Base-by-base conservation (phyloP, 2,888 invertebrate genomes). In the Zaprionus lineosus region DNA sequence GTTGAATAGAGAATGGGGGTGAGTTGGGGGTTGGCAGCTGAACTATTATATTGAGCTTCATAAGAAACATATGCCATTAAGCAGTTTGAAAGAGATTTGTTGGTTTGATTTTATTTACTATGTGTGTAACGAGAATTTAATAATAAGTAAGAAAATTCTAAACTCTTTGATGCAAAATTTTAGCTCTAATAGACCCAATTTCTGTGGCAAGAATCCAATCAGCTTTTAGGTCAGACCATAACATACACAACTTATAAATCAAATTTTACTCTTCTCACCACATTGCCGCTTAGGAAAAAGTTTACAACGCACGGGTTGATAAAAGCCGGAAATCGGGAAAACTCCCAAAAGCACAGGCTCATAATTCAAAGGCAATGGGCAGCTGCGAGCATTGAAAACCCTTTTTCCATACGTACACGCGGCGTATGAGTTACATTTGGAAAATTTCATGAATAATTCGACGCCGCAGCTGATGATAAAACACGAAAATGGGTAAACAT, bases 391-490 rank as follows among this genome's bases (percentile, higher is more conserved):
- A 48, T 29, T 57, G 36, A 21, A 31, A 68, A 81, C 82, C 82
- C 86, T 81, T 81, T 78, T 79, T n/a, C n/a, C n/a, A n/a, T n/a
- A n/a, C 31, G 18, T 63, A 66, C 55, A 70, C 65, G 67, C 64
- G 56, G 66, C 81, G 75, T 86, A 81, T 86, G 81, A 83, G 86
- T 72, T 83, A 82, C 84, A 68, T n/a, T n/a, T 60, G 56, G 61
- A 65, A 48, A 82, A 74, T 71, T 73, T 74, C 85, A 86, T 88
- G 86, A 86, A 86, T 86, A 88, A 86, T 88, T 87, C 82, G 83
- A 46, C 14, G 48, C 51, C 43, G 69, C 86, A 86, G 77, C 84
- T 79, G 78, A 86, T 86, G 86, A 79, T 79, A 79, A 79, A 79
- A 77, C 78, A 79, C 39, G 78, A 79, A 79, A 79, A 86, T 79